phyloP scores from a whole-genome alignment of 2,113 vertebrate genomes.

The Phyllostomus hastatus region DNA sequence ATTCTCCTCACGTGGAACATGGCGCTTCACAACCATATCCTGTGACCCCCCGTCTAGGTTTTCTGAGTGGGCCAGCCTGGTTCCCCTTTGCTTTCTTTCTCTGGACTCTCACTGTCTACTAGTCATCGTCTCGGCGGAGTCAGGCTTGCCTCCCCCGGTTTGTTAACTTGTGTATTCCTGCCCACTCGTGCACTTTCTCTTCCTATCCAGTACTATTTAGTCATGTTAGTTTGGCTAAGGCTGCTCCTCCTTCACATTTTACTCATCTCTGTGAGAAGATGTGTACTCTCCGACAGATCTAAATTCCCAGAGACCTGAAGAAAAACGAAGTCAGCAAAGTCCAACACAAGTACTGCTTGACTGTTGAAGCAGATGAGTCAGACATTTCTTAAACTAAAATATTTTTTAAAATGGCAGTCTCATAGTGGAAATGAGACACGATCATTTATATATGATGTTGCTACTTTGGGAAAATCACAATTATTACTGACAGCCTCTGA shows the following conservation, averaged over 20 bases:
- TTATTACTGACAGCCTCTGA: slow-evolving; percentile 55
- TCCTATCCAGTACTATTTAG: not conserved
- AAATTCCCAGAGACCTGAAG: not conserved
- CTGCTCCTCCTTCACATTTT: not conserved
- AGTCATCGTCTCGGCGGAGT: not conserved
- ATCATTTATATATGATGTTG: slow-evolving; percentile 16
- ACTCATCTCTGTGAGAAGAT: not conserved
- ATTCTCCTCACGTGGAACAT: not conserved
- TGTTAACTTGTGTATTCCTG: not conserved
- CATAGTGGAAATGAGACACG: slow-evolving; percentile 10
- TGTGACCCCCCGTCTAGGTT: fast-evolving
- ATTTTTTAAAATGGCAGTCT: slow-evolving; percentile 17
- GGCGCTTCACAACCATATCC: not conserved
- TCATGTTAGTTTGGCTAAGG: not conserved
- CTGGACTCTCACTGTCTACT: not conserved
- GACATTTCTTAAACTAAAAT: not conserved
- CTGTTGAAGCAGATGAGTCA: not conserved
- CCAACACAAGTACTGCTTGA: not conserved
- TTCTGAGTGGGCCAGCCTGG: not conserved
- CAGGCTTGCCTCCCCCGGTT: not conserved
- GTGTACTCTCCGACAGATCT: not conserved
- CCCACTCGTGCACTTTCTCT: not conserved
- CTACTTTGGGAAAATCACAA: slow-evolving; percentile 53
- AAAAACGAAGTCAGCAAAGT: not conserved
- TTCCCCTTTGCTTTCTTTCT: not conserved